Evolutionary conservation across 2,888 invertebrate genomes (phyloP), one percentile per base, ranked within the genome.

Genomic region (Cabera pusaria): DNA sequence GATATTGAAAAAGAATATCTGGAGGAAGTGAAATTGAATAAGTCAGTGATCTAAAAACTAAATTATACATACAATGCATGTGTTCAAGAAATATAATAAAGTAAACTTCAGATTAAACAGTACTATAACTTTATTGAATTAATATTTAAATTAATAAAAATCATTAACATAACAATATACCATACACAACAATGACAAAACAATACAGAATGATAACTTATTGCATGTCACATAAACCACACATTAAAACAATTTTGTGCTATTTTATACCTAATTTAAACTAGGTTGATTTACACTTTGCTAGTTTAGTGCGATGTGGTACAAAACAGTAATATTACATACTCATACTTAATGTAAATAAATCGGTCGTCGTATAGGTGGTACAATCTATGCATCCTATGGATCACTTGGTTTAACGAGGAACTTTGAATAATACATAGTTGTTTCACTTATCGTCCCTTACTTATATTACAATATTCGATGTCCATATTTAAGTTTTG

Each of bases 81-180:
- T 22, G n/a, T 10, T 9, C 24, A 8, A 7, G 23, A 42, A 36
- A 21, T 2, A 1, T 5, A 3, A 7, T 7, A 19, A 14, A 20
- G 22, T 22, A 12, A 31, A 42, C 36, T 41, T 48, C 31, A 44
- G 44, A 32, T 14, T 40, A 45, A 68, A 68, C 62, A 66, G 62
- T 64, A 52, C 45, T 64, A 70, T 69, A 64, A 59, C 54, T 72
- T 67, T 69, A 72, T 69, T 71, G 45, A 55, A 66, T 64, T 49
- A 54, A 66, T 64, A 58, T 56, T 50, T 34, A 11, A 56, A 46
- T 38, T 28, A 45, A 44, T 43, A 64, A 66, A 65, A 65, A 26
- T 11, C 11, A 31, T 21, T 62, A 70, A 66, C 58, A 56, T 56
- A 68, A 68, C 52, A 55, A 52, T 55, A 32, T 50, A 60, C 59